These are phyloP conservation scores for Erebia ligea DNA, from an alignment of 2,888 invertebrate genomes.

Conservation along the genomic window DNA sequence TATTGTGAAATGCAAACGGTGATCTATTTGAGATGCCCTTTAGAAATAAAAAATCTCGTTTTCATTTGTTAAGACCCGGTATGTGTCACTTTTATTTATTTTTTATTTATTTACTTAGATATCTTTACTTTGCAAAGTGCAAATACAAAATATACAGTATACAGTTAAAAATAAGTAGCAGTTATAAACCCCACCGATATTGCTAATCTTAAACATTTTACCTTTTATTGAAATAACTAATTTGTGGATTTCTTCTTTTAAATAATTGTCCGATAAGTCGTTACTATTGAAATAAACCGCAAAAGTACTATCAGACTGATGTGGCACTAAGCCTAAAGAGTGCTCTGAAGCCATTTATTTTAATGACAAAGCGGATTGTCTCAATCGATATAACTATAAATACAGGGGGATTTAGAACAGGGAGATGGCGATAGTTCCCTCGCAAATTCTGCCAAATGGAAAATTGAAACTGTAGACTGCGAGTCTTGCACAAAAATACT, in stretches of 20 bases:
- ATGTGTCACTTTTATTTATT: too few species aligned
- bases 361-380: slow-evolving; percentile 22
- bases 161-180: not conserved
- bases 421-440: not conserved
- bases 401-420: slow-evolving; percentile 5
- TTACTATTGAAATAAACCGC: not conserved
- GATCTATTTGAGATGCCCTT: too few species aligned
- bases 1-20: too few species aligned
- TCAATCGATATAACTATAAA: slow-evolving; percentile 15
- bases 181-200: too few species aligned
- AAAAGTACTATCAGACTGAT: not conserved
- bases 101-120: too few species aligned
- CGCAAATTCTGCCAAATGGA: slow-evolving; percentile 1
- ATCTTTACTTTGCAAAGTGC: too few species aligned
- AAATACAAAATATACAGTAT: too few species aligned
- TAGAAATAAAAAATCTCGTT: too few species aligned
- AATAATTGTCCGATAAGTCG: not conserved
- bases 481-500: not conserved
- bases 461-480: slow-evolving; percentile 9
- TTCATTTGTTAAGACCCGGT: too few species aligned
- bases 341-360: slow-evolving; percentile 25
- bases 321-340: not conserved
- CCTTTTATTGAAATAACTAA: too few species aligned
- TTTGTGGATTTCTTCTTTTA: not conserved
- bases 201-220: too few species aligned